Evolutionary conservation across 2,888 invertebrate genomes (phyloP).

Genomic region (Andrena fulva): DNA sequence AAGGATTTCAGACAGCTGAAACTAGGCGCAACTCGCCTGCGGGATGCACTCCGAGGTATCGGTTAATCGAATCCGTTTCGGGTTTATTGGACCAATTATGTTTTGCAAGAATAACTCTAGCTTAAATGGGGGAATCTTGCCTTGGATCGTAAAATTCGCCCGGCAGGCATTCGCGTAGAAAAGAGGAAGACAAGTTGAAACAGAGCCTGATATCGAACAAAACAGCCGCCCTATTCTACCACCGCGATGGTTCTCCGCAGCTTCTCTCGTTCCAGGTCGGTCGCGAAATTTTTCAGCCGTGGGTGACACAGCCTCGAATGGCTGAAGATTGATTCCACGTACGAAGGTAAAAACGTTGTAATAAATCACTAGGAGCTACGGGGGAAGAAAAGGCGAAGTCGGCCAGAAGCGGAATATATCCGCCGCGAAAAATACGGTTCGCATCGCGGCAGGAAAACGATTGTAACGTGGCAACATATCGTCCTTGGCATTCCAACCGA

Average conservation of each 20-base stretch:
- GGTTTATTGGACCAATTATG: constrained; percentile 9
- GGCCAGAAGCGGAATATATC: constrained; percentile 35
- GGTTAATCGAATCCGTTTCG: constrained; percentile 25
- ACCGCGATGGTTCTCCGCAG: not conserved
- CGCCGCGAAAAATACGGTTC: constrained; percentile 36
- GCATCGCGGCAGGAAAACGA: constrained; percentile 37
- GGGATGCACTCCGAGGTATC: not conserved
- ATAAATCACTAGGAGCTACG: constrained; percentile 50
- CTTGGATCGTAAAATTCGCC: not conserved
- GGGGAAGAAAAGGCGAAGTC: constrained; percentile 43
- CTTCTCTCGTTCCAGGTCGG: not conserved
- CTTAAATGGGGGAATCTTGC: not conserved
- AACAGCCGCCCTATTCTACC: not conserved
- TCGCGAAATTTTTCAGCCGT: constrained; percentile 13
- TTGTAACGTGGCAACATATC: constrained; percentile 36
- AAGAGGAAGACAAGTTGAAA: not conserved
- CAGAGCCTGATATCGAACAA: not conserved
- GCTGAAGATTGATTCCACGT: constrained; percentile 6
- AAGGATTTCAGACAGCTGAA: not conserved
- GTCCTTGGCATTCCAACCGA: constrained; percentile 29
- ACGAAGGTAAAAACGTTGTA: constrained; percentile 32
- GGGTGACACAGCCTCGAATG: constrained; percentile 2
- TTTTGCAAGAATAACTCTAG: not conserved
- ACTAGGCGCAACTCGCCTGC: not conserved
- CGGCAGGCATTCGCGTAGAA: not conserved